Evolutionary conservation across 2,888 invertebrate genomes (phyloP).

Genomic region (Acanthococcus lagerstroemiae): DNA sequence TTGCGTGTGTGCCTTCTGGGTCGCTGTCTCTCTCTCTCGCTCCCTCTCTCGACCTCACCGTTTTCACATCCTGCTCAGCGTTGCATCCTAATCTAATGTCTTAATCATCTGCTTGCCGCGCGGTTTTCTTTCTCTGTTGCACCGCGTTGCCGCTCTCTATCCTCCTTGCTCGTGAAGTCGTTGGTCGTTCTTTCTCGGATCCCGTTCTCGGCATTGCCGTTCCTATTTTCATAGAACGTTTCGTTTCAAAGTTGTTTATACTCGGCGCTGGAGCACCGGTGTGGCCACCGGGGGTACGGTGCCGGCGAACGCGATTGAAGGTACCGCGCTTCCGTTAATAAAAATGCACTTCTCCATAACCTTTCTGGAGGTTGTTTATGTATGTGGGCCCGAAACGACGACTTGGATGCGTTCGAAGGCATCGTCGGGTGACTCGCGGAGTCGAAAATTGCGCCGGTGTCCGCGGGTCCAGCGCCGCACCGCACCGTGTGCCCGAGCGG

Average conservation of each 20-base stretch:
- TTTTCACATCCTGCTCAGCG: neutral
- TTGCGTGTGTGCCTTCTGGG: constrained; percentile 29
- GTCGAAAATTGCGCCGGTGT: too few species aligned
- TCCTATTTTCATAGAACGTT: neutral
- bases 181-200: neutral
- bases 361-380: neutral
- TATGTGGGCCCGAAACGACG: neutral
- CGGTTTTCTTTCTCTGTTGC: constrained; percentile 20
- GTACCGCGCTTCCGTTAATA: constrained; percentile 24
- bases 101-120: constrained; percentile 28
- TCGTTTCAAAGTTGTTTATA: constrained; percentile 2
- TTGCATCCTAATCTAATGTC: constrained; percentile 28
- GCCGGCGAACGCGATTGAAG: constrained; percentile 18
- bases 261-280: neutral
- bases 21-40: constrained; percentile 34
- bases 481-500: neutral
- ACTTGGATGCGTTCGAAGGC: neutral
- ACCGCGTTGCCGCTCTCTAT: too few species aligned
- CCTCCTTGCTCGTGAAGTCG: too few species aligned
- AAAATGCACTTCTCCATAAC: constrained; percentile 4
- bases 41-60: constrained; percentile 34
- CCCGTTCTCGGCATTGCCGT: neutral
- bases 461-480: too few species aligned
- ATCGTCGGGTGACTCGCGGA: too few species aligned
- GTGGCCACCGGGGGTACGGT: constrained; percentile 8